Evolutionary conservation across 2,888 invertebrate genomes (phyloP), one percentile per base, ranked within the genome.

Genomic region (Cephonodes hylas): DNA sequence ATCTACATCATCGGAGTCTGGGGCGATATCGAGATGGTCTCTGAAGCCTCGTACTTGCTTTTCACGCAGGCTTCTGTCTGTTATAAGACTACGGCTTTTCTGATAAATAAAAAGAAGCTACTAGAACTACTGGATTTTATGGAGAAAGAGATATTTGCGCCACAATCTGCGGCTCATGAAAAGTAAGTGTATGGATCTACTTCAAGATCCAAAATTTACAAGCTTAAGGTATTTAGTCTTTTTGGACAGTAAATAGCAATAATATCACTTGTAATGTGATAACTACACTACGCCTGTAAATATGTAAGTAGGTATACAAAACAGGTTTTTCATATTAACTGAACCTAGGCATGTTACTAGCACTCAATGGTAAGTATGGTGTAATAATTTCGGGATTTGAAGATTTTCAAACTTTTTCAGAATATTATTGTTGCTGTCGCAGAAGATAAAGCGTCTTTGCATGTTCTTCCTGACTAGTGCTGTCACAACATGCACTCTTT

Each of bases 61-160:
- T 90, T 91, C 65, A 88, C 91, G 0, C 88, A 89, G 63, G 88
- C 87, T 0, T 86, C 88, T 0, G 71, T 88, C 1, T 91, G 89
- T 60, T 86, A 85, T 42, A 91, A 91, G 65, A 75, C 79, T 0
- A 86, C 88, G 0, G 81, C 81, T 15, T 87, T 89, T 60, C 66
- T 88, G 56, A 34, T 80, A 0, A 82, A 85, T 60, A 83, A 84
- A 66, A 74, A 72, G 0, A 80, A 75, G 62, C 65, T 91, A 13
- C 62, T 67, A 1, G 38, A 70, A 0, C 62, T 90, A 8, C 56
- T 89, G 15, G 69, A 70, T 3, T 76, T 77, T 1, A 88, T 89
- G 85, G 75, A 79, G 13, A 70, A 71, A 5, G 76, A 81, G 0
- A 71, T 75, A 3, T 89, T 90, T 71, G 63, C 69, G 22, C 67